Conservation (phyloP, 2,888 invertebrate genomes). For the Baronia brevicornis region DNA sequence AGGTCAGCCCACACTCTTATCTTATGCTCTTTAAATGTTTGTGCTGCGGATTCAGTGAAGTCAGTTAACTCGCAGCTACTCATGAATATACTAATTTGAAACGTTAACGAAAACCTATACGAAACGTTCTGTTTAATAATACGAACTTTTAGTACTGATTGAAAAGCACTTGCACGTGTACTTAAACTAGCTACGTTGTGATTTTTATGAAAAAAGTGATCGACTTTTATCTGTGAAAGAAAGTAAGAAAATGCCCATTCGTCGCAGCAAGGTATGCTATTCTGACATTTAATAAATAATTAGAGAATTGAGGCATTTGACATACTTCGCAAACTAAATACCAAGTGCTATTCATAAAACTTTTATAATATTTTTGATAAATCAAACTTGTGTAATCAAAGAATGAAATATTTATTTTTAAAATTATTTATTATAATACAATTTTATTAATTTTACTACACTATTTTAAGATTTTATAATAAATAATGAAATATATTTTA, state of each 20-base stretch:
- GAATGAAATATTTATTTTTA: too few relatives aligned
- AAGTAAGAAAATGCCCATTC: slow-evolving; percentile 61
- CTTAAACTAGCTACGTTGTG: slow-evolving; percentile 20
- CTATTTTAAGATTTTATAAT: too few relatives aligned
- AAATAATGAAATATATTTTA: too few relatives aligned
- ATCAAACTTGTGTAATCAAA: too few relatives aligned
- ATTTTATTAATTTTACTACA: too few relatives aligned
- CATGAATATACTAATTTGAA: slow-evolving; percentile 43
- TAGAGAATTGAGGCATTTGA: too few relatives aligned
- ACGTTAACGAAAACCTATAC: slow-evolving; percentile 28
- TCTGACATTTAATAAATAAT: slow-evolving; percentile 7
- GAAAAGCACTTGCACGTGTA: slow-evolving; percentile 11
- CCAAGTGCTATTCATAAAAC: too few relatives aligned
- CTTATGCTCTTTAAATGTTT: slow-evolving; percentile 68
- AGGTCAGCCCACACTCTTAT: slow-evolving; percentile 67
- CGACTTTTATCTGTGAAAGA: slow-evolving; percentile 22
- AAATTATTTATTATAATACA: too few relatives aligned
- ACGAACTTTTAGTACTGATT: slow-evolving; percentile 2
- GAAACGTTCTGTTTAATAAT: slow-evolving; percentile 14
- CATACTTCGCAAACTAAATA: too few relatives aligned
- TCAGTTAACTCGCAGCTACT: slow-evolving; percentile 61
- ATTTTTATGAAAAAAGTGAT: slow-evolving; percentile 21
- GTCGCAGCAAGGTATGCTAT: slow-evolving; percentile 59
- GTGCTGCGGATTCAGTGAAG: slow-evolving; percentile 61
- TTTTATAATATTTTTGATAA: too few relatives aligned